phyloP scores from a whole-genome alignment of 2,888 invertebrate genomes.

The Metallyticus violacea region DNA sequence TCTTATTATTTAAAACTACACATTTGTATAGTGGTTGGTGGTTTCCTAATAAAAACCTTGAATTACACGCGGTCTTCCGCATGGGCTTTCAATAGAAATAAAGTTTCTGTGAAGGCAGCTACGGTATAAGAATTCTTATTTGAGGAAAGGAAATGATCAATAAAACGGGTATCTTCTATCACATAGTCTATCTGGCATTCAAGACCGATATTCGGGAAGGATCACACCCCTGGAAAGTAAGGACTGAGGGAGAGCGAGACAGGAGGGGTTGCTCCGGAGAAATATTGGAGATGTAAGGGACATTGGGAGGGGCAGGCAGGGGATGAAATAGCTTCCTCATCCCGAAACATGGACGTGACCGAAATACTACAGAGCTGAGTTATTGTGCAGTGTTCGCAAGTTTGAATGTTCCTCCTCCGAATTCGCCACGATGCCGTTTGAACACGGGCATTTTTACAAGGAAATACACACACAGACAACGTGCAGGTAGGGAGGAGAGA shows the following conservation, averaged over 20 bases:
- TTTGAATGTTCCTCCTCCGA: background rate
- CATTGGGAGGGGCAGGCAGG: constrained; percentile 8
- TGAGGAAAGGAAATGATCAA: background rate
- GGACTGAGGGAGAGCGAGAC: too few relatives aligned
- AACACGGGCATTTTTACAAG: background rate
- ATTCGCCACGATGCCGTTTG: background rate
- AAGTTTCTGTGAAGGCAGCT: background rate
- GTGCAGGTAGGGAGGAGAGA: background rate
- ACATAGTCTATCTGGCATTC: background rate
- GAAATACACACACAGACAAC: background rate
- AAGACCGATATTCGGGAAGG: background rate
- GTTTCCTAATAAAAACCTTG: too few relatives aligned
- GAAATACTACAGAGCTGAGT: background rate
- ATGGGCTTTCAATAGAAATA: background rate
- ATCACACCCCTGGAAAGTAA: background rate
- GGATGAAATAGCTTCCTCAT: constrained; percentile 4
- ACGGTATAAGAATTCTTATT: background rate
- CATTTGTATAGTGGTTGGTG: too few relatives aligned
- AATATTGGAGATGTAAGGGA: constrained; percentile 19
- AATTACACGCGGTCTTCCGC: too few relatives aligned
- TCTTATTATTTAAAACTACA: too few relatives aligned
- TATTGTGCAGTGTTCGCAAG: constrained; percentile 9
- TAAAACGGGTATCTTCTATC: background rate
- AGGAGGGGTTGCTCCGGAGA: background rate
- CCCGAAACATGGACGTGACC: constrained; percentile 10